Evolutionary conservation across 2,113 vertebrate genomes (phyloP).

Genomic region (Neogobius melanostomus): DNA sequence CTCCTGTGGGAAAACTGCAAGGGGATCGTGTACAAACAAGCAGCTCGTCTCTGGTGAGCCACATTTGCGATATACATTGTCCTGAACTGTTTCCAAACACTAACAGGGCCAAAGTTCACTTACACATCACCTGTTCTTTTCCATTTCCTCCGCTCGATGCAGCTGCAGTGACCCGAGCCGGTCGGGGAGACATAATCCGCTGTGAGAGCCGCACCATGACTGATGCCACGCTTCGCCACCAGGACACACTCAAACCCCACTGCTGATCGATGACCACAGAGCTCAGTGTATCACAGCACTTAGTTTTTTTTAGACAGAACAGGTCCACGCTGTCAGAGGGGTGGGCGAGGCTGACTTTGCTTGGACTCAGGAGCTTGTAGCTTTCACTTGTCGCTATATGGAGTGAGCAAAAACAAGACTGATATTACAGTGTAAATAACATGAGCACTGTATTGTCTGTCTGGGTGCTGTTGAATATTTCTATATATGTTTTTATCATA

Average conservation of each 20-base stretch:
- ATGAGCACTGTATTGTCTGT: no score
- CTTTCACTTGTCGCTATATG: no score
- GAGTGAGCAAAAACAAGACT: no score
- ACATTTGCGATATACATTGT: background rate
- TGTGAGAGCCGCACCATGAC: conserved; percentile 30
- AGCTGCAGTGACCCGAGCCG: conserved; percentile 25
- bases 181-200: conserved; percentile 14
- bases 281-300: conserved; percentile 6
- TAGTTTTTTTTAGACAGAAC: conserved; percentile 11
- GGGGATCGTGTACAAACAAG: no score
- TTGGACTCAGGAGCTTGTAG: background rate
- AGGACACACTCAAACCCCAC: conserved; percentile 3
- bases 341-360: background rate
- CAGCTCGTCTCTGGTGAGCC: no score
- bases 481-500: no score
- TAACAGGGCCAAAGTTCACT: background rate
- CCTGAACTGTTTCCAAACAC: background rate
- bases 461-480: no score
- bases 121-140: background rate
- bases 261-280: conserved; percentile 15
- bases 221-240: conserved; percentile 26
- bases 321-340: background rate
- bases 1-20: no score
- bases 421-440: no score
- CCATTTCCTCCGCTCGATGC: conserved; percentile 15